A percentile compares a stretch with the other conserved stretches of the same genome.
phyloP scores from a whole-genome alignment of 92 coral and sea anemone genomes.

The Parazoanthus atlanticus region DNA sequence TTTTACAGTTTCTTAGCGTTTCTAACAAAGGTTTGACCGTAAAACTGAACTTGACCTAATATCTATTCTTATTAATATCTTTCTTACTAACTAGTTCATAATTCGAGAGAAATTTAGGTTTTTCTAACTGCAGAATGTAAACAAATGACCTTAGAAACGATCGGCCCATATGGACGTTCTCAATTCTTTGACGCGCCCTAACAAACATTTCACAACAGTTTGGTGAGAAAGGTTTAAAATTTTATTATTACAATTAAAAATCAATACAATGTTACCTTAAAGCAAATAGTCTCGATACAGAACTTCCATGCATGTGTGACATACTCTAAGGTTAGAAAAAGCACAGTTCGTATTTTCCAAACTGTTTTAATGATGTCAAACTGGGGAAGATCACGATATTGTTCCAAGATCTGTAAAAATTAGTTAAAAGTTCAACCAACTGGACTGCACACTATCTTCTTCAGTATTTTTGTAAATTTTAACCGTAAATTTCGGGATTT shows the following conservation, averaged over 20 bases:
- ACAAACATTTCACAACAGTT: background rate
- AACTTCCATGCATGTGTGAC: background rate
- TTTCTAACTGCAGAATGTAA: too few species aligned
- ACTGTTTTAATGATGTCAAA: background rate
- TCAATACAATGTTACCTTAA: background rate
- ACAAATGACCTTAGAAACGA: too few species aligned
- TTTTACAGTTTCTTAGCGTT: too few species aligned
- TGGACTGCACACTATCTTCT: background rate
- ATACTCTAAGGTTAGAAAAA: background rate
- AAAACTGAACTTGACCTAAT: too few species aligned
- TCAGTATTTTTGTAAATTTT: background rate
- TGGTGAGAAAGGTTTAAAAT: background rate
- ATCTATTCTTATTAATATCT: too few species aligned
- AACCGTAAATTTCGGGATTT: too few species aligned
- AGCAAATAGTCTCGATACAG: background rate
- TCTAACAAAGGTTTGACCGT: too few species aligned
- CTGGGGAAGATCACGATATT: background rate
- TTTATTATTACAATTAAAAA: background rate
- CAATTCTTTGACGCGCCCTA: too few species aligned
- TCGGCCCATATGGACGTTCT: too few species aligned
- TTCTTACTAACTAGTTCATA: too few species aligned
- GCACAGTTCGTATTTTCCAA: background rate
- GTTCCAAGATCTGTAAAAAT: background rate
- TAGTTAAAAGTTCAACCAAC: background rate
- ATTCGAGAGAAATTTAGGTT: too few species aligned